Evolutionary conservation across 2,113 vertebrate genomes (phyloP).

Genomic region (Mus spicilegus): DNA sequence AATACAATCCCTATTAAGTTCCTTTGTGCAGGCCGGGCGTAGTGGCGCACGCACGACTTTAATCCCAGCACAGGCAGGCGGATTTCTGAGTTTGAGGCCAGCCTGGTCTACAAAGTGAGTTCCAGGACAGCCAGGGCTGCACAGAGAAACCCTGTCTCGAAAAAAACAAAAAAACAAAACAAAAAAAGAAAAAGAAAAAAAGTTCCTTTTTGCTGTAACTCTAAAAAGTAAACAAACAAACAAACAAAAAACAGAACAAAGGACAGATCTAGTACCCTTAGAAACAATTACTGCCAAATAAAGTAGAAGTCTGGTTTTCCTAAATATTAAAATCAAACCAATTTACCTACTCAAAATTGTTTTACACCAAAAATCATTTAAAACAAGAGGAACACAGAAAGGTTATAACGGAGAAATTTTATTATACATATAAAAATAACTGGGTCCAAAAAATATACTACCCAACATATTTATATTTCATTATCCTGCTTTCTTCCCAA

Average conservation of each 20-base stretch:
- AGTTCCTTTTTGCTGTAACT: constrained; percentile 17
- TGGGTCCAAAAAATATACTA: neutral
- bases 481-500: neutral
- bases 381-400: neutral
- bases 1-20: constrained; percentile 30
- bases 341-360: constrained; percentile 8
- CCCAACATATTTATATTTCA: neutral
- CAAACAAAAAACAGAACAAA: neutral
- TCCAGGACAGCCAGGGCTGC: no score
- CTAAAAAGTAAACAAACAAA: neutral
- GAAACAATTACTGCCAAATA: constrained; percentile 43
- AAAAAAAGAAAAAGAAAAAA: no score
- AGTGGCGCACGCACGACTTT: no score
- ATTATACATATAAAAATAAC: constrained; percentile 35
- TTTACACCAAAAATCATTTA: neutral
- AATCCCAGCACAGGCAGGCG: no score
- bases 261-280: constrained; percentile 20
- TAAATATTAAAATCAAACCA: constrained; percentile 53
- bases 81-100: no score
- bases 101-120: no score
- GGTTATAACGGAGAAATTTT: neutral
- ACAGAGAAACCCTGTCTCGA: no score
- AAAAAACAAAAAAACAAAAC: no score
- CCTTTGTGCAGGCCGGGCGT: no score
- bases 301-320: neutral